Percentiles rank a stretch among this genome's conserved stretches.
These are phyloP conservation scores for Scaptomyza montana DNA, from an alignment of 1,140 invertebrate genomes.

Conservation along the genomic window DNA sequence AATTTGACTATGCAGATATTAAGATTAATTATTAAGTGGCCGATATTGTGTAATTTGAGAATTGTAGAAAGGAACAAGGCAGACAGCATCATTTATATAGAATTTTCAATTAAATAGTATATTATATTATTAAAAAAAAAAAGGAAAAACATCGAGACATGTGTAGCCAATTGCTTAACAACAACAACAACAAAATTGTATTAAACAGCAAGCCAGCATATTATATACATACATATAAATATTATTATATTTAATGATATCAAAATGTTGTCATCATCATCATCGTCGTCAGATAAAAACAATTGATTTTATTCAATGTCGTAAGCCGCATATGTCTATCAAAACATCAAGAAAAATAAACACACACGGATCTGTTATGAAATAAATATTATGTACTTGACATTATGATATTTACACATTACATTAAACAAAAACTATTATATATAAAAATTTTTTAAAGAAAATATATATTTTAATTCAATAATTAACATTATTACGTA, in stretches of 20 bases:
- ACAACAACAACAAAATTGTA: conserved; percentile 10
- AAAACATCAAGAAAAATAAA: conserved; percentile 57
- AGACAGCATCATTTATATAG: conserved; percentile 62
- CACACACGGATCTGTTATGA: conserved; percentile 69
- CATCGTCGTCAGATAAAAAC: conserved; percentile 1
- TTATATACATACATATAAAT: conserved; percentile 20
- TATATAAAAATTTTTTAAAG: conserved; percentile 77
- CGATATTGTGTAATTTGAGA: conserved; percentile 55
- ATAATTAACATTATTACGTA: conserved; percentile 53
- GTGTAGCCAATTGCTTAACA: conserved; percentile 59
- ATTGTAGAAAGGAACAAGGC: conserved; percentile 25
- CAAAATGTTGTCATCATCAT: conserved; percentile 56
- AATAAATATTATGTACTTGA: conserved; percentile 77
- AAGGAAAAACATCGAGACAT: conserved; percentile 61
- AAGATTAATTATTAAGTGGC: conserved; percentile 75
- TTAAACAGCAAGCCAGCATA: conserved; percentile 53
- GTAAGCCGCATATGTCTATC: conserved; percentile 71
- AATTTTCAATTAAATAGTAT: conserved; percentile 64
- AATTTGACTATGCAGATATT: conserved; percentile 73
- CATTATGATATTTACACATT: conserved; percentile 80
- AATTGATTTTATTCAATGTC: conserved; percentile 56
- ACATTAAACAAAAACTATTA: conserved; percentile 64
- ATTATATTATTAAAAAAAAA: not conserved
- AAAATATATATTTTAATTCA: conserved; percentile 77
- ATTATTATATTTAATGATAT: conserved; percentile 50